Evolutionary conservation across 1,140 invertebrate species (phyloP).

Genomic region (Trichonephila clavata): DNA sequence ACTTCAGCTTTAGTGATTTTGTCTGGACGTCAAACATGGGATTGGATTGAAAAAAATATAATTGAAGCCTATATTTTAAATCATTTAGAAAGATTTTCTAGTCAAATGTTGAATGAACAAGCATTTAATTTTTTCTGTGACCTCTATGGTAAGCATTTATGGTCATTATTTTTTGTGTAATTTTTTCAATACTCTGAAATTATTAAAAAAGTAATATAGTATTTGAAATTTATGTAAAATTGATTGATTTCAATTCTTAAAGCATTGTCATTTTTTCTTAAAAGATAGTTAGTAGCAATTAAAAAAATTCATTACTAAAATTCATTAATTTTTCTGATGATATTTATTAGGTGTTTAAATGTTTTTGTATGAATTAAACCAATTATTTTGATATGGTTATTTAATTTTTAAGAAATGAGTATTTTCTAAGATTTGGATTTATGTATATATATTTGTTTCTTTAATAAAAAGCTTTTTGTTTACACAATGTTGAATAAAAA

Average conservation of each 20-base stretch:
- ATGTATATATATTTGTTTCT: too few relatives aligned
- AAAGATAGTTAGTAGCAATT: neutral
- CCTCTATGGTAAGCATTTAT: neutral
- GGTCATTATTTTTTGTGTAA: neutral
- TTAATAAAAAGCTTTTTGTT: too few relatives aligned
- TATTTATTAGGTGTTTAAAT: too few relatives aligned
- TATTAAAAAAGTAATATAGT: neutral
- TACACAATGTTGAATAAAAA: too few relatives aligned
- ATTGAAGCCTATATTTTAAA: neutral
- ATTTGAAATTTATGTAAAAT: too few relatives aligned
- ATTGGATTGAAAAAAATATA: neutral
- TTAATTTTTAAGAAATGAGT: too few relatives aligned
- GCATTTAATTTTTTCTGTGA: neutral
- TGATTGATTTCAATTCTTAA: neutral
- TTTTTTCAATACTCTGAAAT: neutral
- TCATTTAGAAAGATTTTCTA: neutral
- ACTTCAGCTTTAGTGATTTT: slow-evolving; percentile 6
- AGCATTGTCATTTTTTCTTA: neutral
- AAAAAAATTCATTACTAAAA: neutral
- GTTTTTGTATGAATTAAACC: too few relatives aligned
- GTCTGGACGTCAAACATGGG: neutral
- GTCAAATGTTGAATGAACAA: neutral
- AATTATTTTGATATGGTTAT: too few relatives aligned
- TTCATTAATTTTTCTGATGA: too few relatives aligned
- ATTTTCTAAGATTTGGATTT: too few relatives aligned